Conservation (phyloP, 2,888 invertebrate genomes). For the Ischnura elegans region DNA sequence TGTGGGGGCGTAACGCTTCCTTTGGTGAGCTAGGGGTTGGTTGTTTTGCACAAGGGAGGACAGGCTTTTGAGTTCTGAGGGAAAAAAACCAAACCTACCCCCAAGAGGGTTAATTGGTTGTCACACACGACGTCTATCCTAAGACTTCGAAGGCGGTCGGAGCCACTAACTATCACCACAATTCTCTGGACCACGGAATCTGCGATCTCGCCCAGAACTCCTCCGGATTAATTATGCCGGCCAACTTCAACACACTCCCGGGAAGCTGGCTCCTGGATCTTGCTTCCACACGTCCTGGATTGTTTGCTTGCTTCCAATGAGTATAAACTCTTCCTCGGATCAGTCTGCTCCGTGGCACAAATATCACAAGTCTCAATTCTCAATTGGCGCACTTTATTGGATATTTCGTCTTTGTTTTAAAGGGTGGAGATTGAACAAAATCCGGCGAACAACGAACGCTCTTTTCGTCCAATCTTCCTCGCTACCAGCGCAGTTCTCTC, state of each 20-base stretch:
- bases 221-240: too few species aligned
- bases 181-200: not conserved
- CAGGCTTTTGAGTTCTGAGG: not conserved
- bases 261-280: not conserved
- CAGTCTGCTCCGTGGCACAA: not conserved
- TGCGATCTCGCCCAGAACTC: not conserved
- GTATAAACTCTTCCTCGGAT: not conserved
- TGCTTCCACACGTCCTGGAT: not conserved
- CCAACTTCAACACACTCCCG: not conserved
- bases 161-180: not conserved
- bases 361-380: not conserved
- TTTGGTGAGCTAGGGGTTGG: not conserved
- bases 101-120: not conserved
- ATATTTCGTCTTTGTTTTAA: not conserved
- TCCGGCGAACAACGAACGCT: slow-evolving; percentile 8
- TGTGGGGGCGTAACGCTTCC: slow-evolving; percentile 13
- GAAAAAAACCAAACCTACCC: not conserved
- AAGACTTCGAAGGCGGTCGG: not conserved
- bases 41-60: not conserved
- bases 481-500: slow-evolving; percentile 2
- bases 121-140: not conserved
- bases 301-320: not conserved
- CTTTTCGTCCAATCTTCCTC: slow-evolving; percentile 38
- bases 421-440: not conserved
- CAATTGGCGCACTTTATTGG: not conserved